Evolutionary conservation across 2,888 invertebrate species (phyloP), one percentile per base, ranked within the genome.

Genomic region (Lasioglossum pauxillum): DNA sequence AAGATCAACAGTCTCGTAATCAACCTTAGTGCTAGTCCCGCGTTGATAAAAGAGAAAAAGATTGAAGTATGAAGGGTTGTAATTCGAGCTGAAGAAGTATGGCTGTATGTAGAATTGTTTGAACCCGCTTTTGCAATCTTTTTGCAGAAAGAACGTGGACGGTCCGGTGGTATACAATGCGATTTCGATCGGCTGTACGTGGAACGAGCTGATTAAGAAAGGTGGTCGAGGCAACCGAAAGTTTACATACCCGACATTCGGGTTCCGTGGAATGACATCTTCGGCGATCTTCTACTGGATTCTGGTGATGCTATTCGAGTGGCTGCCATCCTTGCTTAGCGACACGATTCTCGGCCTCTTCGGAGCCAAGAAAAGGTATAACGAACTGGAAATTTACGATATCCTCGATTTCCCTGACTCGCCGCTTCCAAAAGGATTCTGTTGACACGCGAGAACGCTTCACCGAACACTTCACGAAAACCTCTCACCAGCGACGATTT

Each of bases 201-300:
- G 94, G 94, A 81, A 85, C 16, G 92, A 92, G 3, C 87, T 94
- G 72, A 89, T 94, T 72, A 82, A 89, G 46, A 93, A 93, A 31
- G 92, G 93, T n/a, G 49, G 71, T 19, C 86, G 89, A 38, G 93
- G 90, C 67, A 91, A 86, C 78, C 83, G 83, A 44, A 92, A 92
- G 75, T 94, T 93, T 83, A 84, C 89, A 71, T 94, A 94, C 79
- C 94, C 94, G 80, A 92, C 91, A n/a, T 94, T 94, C 60, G 92
- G 93, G 38, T 75, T 94, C 69, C 91, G 91, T 35, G 94, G 94
- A 44, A 94, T 94, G 83, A 93, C 93, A 31, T 90, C 93, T 19
- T 83, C 88, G 60, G 78, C 44, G 5, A n/a, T 87, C 75, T 49
- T 93, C 38, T 89, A 94, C 80, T 93, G 93, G 91, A 82, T 92